Conservation (phyloP, 1,140 invertebrate genomes). For the Hyles vespertilio region DNA sequence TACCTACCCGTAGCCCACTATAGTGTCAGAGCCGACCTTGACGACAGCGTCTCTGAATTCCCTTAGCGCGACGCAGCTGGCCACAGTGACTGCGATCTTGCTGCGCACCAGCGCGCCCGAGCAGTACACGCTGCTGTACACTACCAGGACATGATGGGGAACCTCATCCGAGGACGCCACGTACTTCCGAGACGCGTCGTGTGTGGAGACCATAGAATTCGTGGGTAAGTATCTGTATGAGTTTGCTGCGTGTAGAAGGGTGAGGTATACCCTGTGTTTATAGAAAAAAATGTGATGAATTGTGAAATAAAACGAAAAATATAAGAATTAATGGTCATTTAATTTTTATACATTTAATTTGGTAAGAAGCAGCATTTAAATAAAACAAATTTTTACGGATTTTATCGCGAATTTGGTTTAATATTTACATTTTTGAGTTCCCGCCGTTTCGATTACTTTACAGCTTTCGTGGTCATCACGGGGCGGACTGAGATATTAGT, state of each 20-base stretch:
- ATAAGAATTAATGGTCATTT: no score
- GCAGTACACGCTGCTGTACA: slow-evolving; percentile 33
- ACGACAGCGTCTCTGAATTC: slow-evolving; percentile 17
- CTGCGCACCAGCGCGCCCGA: slow-evolving; percentile 36
- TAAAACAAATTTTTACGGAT: no score
- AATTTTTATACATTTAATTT: no score
- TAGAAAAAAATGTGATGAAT: no score
- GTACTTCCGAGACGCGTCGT: slow-evolving; percentile 3
- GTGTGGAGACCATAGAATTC: not conserved
- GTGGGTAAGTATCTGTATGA: slow-evolving; percentile 7
- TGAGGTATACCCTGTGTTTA: not conserved
- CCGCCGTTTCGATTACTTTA: no score
- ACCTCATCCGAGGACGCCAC: slow-evolving; percentile 8
- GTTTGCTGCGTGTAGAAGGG: not conserved
- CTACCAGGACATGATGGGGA: slow-evolving; percentile 35
- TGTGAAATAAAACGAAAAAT: no score
- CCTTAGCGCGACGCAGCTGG: slow-evolving; percentile 26
- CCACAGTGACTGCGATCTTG: slow-evolving; percentile 29
- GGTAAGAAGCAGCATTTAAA: no score
- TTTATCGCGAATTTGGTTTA: no score
- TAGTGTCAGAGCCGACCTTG: slow-evolving; percentile 27
- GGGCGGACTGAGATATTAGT: no score
- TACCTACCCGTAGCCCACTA: slow-evolving; percentile 28
- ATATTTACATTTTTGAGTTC: no score
- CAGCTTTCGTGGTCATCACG: no score